Evolutionary conservation across 2,797 vertebrate species (phyloP).

Genomic region (Sebastes vulpes): DNA sequence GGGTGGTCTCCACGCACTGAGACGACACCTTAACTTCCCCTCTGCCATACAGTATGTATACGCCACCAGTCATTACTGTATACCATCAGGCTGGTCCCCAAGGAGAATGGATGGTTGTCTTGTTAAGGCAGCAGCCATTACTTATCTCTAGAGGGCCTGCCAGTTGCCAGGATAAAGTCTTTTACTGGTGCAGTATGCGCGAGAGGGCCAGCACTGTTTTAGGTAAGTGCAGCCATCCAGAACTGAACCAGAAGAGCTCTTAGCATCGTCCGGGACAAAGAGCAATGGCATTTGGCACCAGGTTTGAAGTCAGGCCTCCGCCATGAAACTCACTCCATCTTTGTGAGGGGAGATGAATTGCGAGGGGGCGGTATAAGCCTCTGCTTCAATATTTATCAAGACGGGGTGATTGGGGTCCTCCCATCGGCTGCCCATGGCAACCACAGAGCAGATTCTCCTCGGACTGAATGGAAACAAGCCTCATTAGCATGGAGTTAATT

Average conservation of each 20-base stretch:
- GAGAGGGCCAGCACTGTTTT: conserved; percentile 62
- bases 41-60: conserved; percentile 41
- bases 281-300: conserved; percentile 73
- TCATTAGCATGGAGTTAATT: conserved; percentile 77
- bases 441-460: conserved; percentile 48
- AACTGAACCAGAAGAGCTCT: conserved; percentile 63
- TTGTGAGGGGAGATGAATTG: conserved; percentile 66
- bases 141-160: conserved; percentile 43
- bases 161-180: conserved; percentile 73
- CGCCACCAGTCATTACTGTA: conserved; percentile 49
- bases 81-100: not conserved
- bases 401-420: conserved; percentile 55
- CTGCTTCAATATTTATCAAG: conserved; percentile 80
- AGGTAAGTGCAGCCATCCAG: conserved; percentile 76
- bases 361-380: conserved; percentile 51
- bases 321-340: conserved; percentile 66
- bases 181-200: conserved; percentile 63
- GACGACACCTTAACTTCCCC: conserved; percentile 57
- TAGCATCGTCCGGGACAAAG: conserved; percentile 57
- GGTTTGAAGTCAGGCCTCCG: conserved; percentile 72
- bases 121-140: conserved; percentile 38
- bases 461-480: conserved; percentile 43
- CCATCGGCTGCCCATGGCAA: conserved; percentile 74
- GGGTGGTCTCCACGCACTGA: conserved; percentile 74
- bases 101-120: conserved; percentile 17